phyloP scores from a whole-genome alignment of 2,113 vertebrate species.

The Chaetura pelagica region DNA sequence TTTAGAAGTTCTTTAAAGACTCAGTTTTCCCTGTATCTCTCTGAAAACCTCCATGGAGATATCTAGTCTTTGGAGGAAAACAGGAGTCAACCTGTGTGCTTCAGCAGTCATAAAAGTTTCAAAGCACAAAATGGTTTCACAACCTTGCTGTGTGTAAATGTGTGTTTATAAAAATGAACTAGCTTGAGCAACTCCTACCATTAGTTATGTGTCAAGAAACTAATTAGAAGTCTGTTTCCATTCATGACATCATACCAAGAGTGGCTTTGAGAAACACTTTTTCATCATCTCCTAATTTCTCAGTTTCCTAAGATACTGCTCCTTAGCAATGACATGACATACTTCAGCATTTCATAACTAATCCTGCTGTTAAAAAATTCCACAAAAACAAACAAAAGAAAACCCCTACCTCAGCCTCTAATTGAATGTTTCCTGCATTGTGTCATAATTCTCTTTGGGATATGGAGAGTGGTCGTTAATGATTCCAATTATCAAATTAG shows the following conservation, averaged over 20 bases:
- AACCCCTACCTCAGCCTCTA: not conserved
- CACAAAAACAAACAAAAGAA: not conserved
- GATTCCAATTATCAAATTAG: not conserved
- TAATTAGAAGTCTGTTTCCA: not conserved
- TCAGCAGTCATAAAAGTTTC: not conserved
- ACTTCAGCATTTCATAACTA: not conserved
- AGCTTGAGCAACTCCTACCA: not conserved
- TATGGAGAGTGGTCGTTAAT: not conserved
- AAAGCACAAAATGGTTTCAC: not conserved
- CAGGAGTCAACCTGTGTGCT: not conserved
- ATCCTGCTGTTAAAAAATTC: not conserved
- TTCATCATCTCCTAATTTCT: not conserved
- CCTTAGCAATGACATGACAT: not conserved
- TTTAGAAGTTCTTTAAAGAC: not conserved
- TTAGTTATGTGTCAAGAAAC: not conserved
- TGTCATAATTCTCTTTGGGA: not conserved
- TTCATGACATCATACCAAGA: not conserved
- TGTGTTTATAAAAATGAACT: not conserved
- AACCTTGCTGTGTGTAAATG: not conserved
- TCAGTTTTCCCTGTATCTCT: not conserved
- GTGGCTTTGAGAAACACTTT: not conserved
- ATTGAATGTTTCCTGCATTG: not conserved
- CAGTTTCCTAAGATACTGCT: not conserved
- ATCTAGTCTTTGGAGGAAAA: not conserved
- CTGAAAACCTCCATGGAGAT: not conserved